Evolutionary conservation across 2,113 vertebrate genomes (phyloP).

Genomic region (Pseudorasbora parva): DNA sequence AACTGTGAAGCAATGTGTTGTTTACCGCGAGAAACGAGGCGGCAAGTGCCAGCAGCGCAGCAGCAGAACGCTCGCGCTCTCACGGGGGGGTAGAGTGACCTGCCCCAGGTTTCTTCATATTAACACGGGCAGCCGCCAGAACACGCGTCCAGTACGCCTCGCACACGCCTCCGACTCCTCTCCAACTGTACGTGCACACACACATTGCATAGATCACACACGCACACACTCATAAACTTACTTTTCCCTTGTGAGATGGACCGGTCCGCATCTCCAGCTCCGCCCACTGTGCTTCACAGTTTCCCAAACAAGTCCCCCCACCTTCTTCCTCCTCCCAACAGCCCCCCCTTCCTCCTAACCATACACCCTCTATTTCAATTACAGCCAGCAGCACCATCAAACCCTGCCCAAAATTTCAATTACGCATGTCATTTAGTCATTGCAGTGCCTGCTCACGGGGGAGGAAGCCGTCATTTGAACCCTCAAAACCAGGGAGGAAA

Average conservation of each 20-base stretch:
- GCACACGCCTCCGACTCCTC: constrained; percentile 62
- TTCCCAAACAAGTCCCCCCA: constrained; percentile 79
- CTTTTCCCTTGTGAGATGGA: constrained; percentile 57
- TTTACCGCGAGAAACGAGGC: constrained; percentile 76
- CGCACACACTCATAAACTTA: constrained; percentile 53
- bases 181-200: constrained; percentile 44
- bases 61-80: constrained; percentile 56
- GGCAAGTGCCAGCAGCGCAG: constrained; percentile 61
- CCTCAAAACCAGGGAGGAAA: constrained; percentile 38
- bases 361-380: constrained; percentile 76
- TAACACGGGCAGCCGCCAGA: constrained; percentile 77
- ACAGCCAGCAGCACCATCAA: constrained; percentile 77
- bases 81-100: constrained; percentile 72
- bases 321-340: constrained; percentile 21
- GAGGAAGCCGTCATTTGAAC: constrained; percentile 15
- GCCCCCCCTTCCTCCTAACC: constrained; percentile 41
- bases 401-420: constrained; percentile 72
- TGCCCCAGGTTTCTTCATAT: constrained; percentile 83
- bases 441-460: constrained; percentile 39
- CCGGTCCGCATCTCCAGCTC: constrained; percentile 60
- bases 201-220: constrained; percentile 50
- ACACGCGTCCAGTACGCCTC: constrained; percentile 71
- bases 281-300: constrained; percentile 76
- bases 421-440: constrained; percentile 52
- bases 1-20: constrained; percentile 85